phyloP scores from a whole-genome alignment of 1,140 invertebrate genomes.

The Trachelipus rathkii region DNA sequence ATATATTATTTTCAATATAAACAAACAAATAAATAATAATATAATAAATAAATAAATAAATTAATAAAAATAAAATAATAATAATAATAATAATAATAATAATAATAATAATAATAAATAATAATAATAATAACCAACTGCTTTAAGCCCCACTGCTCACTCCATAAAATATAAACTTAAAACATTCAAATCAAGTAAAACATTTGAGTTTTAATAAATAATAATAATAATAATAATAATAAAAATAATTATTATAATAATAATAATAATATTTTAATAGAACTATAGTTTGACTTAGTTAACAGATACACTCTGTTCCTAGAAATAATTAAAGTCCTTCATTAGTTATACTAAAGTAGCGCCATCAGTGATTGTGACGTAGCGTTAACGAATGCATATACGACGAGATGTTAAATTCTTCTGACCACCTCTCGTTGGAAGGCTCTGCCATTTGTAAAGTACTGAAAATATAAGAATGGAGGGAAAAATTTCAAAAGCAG shows the following conservation, averaged over 20 bases:
- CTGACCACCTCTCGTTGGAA: constrained; percentile 41
- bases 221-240: neutral
- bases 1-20: neutral
- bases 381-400: constrained; percentile 44
- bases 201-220: neutral
- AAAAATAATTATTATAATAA: neutral
- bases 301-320: constrained; percentile 32
- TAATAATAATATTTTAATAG: neutral
- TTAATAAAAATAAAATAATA: neutral
- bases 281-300: constrained; percentile 25
- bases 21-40: neutral
- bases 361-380: constrained; percentile 36
- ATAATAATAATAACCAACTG: too few relatives aligned
- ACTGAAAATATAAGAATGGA: constrained; percentile 22
- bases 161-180: neutral
- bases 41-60: neutral
- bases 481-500: neutral
- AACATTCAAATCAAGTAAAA: neutral
- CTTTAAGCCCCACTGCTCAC: too few relatives aligned
- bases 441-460: constrained; percentile 38
- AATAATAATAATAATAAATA: neutral
- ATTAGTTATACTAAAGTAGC: constrained; percentile 14
- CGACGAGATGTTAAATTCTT: constrained; percentile 40
- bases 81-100: neutral
- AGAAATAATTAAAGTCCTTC: constrained; percentile 36